These are phyloP conservation scores for Apoderus coryli DNA, from an alignment of 2,888 invertebrate genomes.

Conservation along the genomic window DNA sequence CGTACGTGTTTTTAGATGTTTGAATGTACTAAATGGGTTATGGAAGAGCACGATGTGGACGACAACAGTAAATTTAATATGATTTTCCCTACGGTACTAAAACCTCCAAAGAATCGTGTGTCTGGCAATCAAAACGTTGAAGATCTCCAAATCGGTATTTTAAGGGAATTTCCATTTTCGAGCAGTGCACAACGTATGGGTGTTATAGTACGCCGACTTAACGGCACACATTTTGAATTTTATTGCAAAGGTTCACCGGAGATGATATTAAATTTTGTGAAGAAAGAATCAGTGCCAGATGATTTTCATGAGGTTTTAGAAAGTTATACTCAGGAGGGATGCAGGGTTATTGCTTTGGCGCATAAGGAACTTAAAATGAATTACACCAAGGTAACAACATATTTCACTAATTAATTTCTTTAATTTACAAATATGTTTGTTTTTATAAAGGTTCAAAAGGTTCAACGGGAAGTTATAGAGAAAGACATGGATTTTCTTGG, in stretches of 20 bases:
- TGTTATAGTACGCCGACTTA: constrained; percentile 66
- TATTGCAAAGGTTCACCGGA: constrained; percentile 63
- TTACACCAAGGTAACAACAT: constrained; percentile 37
- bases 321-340: constrained; percentile 82
- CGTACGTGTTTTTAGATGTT: constrained; percentile 58
- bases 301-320: constrained; percentile 67
- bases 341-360: constrained; percentile 81
- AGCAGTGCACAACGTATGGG: constrained; percentile 83
- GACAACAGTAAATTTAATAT: constrained; percentile 77
- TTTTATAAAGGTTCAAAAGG: constrained; percentile 57
- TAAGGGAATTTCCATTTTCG: constrained; percentile 61
- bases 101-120: constrained; percentile 33
- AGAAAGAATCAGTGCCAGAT: constrained; percentile 61
- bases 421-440: too few relatives aligned
- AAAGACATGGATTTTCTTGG: constrained; percentile 69
- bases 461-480: constrained; percentile 68
- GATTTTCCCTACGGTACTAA: constrained; percentile 74
- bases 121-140: background rate
- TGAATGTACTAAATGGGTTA: constrained; percentile 79
- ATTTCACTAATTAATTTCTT: too few relatives aligned
- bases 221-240: constrained; percentile 31
- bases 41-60: constrained; percentile 77
- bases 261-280: constrained; percentile 68
- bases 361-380: constrained; percentile 55
- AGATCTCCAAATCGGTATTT: constrained; percentile 58